A percentile compares a stretch with the other conserved stretches of the same genome.
These are phyloP conservation scores for Zaprionus ornatus DNA, from an alignment of 1,140 invertebrate genomes.

Conservation along the genomic window DNA sequence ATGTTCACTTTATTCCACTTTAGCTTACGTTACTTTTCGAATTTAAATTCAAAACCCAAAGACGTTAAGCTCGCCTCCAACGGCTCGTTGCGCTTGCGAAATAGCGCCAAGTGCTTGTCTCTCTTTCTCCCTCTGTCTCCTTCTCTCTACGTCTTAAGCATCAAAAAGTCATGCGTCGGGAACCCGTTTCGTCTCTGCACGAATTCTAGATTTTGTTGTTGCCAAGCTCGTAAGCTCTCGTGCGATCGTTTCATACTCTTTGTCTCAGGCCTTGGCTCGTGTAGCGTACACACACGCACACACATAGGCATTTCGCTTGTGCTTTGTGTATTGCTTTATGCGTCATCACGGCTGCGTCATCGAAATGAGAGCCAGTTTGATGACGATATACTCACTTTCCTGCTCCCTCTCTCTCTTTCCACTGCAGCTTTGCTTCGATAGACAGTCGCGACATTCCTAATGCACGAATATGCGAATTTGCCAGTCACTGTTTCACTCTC, in stretches of 20 bases:
- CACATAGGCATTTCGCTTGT: background rate
- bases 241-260: slow-evolving; percentile 20
- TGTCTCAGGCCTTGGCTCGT: slow-evolving; percentile 30
- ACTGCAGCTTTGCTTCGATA: slow-evolving; percentile 12
- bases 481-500: slow-evolving; percentile 35
- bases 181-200: slow-evolving; percentile 43
- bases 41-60: slow-evolving; percentile 60
- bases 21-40: slow-evolving; percentile 61
- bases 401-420: background rate
- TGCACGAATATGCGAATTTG: slow-evolving; percentile 20
- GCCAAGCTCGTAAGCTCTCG: slow-evolving; percentile 55
- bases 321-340: slow-evolving; percentile 25
- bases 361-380: slow-evolving; percentile 36
- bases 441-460: slow-evolving; percentile 43
- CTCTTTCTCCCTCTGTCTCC: slow-evolving; percentile 29
- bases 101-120: slow-evolving; percentile 39
- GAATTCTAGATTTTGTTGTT: slow-evolving; percentile 60
- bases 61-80: slow-evolving; percentile 51
- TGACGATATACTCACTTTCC: slow-evolving; percentile 12
- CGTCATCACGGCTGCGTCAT: slow-evolving; percentile 54
- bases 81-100: slow-evolving; percentile 43
- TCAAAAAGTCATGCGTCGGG: slow-evolving; percentile 24
- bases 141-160: slow-evolving; percentile 15
- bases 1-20: slow-evolving; percentile 4
- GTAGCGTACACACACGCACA: slow-evolving; percentile 7